A percentile compares a stretch with the other conserved stretches of the same genome.
Conservation (phyloP, 2,113 vertebrate species). For the Gracilinanus agilis region DNA sequence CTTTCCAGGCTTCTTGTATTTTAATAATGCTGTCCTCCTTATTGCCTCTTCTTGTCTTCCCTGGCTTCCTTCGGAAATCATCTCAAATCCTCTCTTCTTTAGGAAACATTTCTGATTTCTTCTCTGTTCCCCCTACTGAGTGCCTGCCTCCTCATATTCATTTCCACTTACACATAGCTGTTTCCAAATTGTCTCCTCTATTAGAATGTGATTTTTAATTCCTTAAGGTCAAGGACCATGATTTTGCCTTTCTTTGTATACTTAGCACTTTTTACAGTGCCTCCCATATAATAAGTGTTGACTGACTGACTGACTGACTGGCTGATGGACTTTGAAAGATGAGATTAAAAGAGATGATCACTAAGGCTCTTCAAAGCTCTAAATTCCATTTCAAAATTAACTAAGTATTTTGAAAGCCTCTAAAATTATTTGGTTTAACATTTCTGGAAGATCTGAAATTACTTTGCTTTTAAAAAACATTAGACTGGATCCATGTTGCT, state of each 20-base stretch:
- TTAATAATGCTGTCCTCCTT: not conserved
- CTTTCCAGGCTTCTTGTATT: not conserved
- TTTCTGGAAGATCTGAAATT: conserved; percentile 5
- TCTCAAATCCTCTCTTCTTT: not conserved
- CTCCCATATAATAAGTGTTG: not conserved
- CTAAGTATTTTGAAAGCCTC: not conserved
- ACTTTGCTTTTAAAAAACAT: conserved; percentile 4
- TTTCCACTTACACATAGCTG: not conserved
- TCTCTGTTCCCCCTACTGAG: not conserved
- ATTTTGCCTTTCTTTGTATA: not conserved
- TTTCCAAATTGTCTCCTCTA: not conserved
- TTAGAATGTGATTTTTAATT: not conserved
- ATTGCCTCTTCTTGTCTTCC: not conserved
- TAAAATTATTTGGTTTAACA: conserved; percentile 15
- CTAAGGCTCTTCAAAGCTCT: not conserved
- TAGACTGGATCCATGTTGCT: conserved; percentile 4
- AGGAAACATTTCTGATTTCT: not conserved
- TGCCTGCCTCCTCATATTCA: not conserved
- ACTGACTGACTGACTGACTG: not conserved
- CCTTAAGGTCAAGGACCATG: not conserved
- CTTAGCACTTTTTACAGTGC: not conserved
- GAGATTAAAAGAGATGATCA: not conserved
- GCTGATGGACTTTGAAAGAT: not conserved
- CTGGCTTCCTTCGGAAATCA: not conserved
- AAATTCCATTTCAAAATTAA: conserved; percentile 43